A percentile compares a stretch with the other conserved stretches of the same genome.
These are phyloP conservation scores for Sebastes trivittatus DNA, from an alignment of 2,797 vertebrate species.

Conservation along the genomic window DNA sequence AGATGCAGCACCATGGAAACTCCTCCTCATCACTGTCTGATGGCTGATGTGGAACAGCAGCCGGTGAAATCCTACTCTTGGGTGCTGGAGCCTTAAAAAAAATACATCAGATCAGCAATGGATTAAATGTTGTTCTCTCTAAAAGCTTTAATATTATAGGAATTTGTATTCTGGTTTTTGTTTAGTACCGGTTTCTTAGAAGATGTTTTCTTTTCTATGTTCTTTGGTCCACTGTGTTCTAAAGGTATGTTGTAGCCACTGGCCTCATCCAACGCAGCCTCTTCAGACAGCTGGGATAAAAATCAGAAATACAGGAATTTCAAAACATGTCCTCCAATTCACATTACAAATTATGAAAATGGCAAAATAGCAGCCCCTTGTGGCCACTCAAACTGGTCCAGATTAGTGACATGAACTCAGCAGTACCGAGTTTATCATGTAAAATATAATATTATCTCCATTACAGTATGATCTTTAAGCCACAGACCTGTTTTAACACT, in stretches of 20 bases:
- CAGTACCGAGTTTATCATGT: not conserved
- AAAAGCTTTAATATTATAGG: not conserved
- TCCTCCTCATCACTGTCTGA: slow-evolving; percentile 88
- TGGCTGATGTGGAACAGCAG: slow-evolving; percentile 50
- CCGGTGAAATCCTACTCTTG: slow-evolving; percentile 47
- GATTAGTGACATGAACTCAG: not conserved
- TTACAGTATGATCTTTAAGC: not conserved
- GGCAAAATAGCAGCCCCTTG: slow-evolving; percentile 69
- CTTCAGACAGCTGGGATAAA: slow-evolving; percentile 89
- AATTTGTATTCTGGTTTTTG: not conserved
- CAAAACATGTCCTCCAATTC: not conserved
- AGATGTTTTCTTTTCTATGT: slow-evolving; percentile 67
- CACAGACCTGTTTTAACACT: slow-evolving; percentile 89
- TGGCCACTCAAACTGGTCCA: slow-evolving; percentile 29
- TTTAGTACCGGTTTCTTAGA: slow-evolving; percentile 71
- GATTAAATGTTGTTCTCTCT: not conserved
- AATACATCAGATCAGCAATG: not conserved
- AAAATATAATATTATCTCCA: not conserved
- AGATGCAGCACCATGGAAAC: slow-evolving; percentile 98
- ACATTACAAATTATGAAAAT: slow-evolving; percentile 19
- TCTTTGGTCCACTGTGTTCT: slow-evolving; percentile 78
- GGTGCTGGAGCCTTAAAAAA: slow-evolving; percentile 33
- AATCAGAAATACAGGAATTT: slow-evolving; percentile 2
- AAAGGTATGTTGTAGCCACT: slow-evolving; percentile 93
- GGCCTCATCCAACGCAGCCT: slow-evolving; percentile 91